phyloP scores from a whole-genome alignment of 2,113 vertebrate species.

The Colossoma macropomum region DNA sequence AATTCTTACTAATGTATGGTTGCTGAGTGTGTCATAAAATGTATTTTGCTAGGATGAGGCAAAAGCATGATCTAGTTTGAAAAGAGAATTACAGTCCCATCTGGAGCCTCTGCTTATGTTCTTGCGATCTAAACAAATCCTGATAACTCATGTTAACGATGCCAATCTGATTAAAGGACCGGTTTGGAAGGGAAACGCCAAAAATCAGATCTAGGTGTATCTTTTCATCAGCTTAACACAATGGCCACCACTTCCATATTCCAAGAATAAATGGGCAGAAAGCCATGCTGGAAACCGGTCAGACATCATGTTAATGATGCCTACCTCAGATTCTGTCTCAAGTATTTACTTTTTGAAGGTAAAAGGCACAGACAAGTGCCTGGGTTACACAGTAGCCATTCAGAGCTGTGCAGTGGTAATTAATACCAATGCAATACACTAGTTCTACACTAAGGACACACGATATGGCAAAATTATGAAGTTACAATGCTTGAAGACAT shows the following conservation, averaged over 20 bases:
- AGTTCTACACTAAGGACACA: no score
- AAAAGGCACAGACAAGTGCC: not conserved
- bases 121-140: not conserved
- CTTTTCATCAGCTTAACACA: constrained; percentile 26
- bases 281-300: not conserved
- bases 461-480: no score
- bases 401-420: no score
- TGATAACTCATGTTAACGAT: not conserved
- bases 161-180: not conserved
- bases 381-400: not conserved
- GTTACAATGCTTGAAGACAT: no score
- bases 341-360: not conserved
- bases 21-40: not conserved
- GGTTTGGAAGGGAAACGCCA: not conserved
- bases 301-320: not conserved
- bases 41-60: not conserved
- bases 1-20: not conserved
- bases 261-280: constrained; percentile 18
- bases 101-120: not conserved
- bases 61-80: not conserved
- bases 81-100: not conserved
- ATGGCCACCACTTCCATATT: not conserved
- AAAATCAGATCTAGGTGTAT: not conserved
- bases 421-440: no score
- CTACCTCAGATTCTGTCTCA: not conserved